Evolutionary conservation across 1,140 invertebrate species (phyloP).

Genomic region (Cydia amplana): DNA sequence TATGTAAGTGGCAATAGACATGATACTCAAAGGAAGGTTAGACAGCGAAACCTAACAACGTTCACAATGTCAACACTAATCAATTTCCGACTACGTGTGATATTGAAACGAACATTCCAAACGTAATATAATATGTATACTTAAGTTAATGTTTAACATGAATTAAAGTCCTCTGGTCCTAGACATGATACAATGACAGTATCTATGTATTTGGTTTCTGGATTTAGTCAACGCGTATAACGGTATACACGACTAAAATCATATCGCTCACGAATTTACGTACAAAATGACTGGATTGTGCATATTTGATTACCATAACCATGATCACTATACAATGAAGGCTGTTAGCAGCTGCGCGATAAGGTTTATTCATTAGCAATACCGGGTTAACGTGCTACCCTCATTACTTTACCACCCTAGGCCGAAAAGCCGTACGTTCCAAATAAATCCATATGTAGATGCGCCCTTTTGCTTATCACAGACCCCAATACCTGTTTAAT

Average conservation of each 20-base stretch:
- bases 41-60: slow-evolving; percentile 5
- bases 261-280: too few relatives aligned
- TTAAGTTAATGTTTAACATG: too few relatives aligned
- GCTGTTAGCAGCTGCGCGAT: neutral
- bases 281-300: too few relatives aligned
- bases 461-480: neutral
- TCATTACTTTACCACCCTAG: neutral
- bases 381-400: slow-evolving; percentile 4
- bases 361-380: slow-evolving; percentile 24
- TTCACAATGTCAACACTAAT: neutral
- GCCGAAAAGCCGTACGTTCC: neutral
- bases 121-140: too few relatives aligned
- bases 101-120: too few relatives aligned
- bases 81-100: neutral
- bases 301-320: neutral
- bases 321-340: neutral
- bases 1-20: neutral
- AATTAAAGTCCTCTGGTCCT: too few relatives aligned
- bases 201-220: too few relatives aligned
- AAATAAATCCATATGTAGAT: neutral
- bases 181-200: too few relatives aligned
- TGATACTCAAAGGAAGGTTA: neutral
- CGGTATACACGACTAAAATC: too few relatives aligned
- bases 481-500: neutral
- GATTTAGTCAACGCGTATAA: too few relatives aligned